Conservation (phyloP, 2,797 vertebrate species). For the Odontamblyopus rebecca region DNA sequence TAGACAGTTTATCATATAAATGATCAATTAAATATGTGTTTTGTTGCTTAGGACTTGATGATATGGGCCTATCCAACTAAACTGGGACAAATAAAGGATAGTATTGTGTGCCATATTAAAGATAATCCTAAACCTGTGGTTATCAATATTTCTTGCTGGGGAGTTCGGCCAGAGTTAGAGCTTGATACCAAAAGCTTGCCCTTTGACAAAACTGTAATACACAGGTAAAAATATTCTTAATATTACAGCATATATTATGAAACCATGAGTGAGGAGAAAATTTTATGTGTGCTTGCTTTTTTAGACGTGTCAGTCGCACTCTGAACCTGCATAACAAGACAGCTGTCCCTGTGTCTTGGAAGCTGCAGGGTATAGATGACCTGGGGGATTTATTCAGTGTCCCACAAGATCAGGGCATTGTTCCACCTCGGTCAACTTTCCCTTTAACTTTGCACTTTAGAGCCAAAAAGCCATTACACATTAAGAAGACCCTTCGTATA, state of each 20-base stretch:
- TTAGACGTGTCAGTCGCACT: slow-evolving; percentile 75
- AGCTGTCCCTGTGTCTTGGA: slow-evolving; percentile 80
- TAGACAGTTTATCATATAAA: neutral
- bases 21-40: neutral
- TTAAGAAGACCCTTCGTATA: slow-evolving; percentile 82
- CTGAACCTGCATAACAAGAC: slow-evolving; percentile 79
- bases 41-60: slow-evolving; percentile 74
- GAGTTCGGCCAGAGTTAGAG: slow-evolving; percentile 82
- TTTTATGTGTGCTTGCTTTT: slow-evolving; percentile 5
- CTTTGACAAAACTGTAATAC: slow-evolving; percentile 82
- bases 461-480: slow-evolving; percentile 68
- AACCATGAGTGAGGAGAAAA: neutral
- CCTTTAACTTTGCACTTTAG: slow-evolving; percentile 77
- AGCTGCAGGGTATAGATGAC: slow-evolving; percentile 81
- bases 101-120: slow-evolving; percentile 80
- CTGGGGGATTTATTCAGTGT: slow-evolving; percentile 82
- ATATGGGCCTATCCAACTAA: slow-evolving; percentile 88
- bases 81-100: slow-evolving; percentile 79
- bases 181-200: slow-evolving; percentile 80
- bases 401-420: slow-evolving; percentile 71
- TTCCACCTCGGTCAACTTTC: slow-evolving; percentile 69
- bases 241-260: neutral
- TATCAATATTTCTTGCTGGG: slow-evolving; percentile 83
- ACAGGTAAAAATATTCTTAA: slow-evolving; percentile 74
- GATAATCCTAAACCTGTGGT: slow-evolving; percentile 82